A percentile compares a stretch with the other conserved stretches of the same genome.
These are phyloP conservation scores for Poeciliopsis retropinna DNA, from an alignment of 2,113 vertebrate species.

Conservation along the genomic window DNA sequence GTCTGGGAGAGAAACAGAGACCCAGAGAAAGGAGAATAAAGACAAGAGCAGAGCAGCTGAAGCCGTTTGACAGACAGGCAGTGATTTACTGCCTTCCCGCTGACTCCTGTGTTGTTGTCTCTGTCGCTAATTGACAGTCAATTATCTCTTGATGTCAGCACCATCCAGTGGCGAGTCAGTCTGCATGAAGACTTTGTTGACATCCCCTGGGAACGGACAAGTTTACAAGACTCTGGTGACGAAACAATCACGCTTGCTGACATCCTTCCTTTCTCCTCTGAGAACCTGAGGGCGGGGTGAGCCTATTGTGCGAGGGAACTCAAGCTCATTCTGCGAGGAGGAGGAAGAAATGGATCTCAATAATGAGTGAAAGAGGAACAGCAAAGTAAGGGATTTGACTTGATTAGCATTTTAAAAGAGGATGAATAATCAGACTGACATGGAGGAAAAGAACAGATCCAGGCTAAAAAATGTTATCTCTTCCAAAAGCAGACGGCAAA, in stretches of 20 bases:
- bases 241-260: conserved; percentile 54
- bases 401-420: conserved; percentile 35
- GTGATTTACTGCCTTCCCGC: conserved; percentile 67
- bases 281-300: not conserved
- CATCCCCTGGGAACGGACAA: conserved; percentile 35
- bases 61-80: conserved; percentile 55
- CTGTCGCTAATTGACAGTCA: conserved; percentile 70
- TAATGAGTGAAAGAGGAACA: conserved; percentile 24
- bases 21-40: conserved; percentile 23
- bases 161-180: conserved; percentile 35
- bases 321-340: not conserved
- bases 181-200: conserved; percentile 55
- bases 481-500: too few relatives aligned
- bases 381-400: conserved; percentile 22
- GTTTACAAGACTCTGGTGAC: conserved; percentile 51
- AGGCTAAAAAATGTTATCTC: too few relatives aligned
- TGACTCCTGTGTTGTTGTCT: conserved; percentile 60
- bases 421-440: conserved; percentile 8
- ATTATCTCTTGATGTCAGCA: conserved; percentile 66
- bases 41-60: conserved; percentile 36
- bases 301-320: conserved; percentile 1
- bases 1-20: conserved; percentile 20
- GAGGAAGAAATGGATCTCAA: conserved; percentile 11
- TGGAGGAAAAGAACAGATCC: too few relatives aligned
- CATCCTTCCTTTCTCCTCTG: conserved; percentile 17